A percentile compares a stretch with the other conserved stretches of the same genome.
These are phyloP conservation scores for Aegithalos caudatus DNA, from an alignment of 2,113 vertebrate species.

Conservation along the genomic window DNA sequence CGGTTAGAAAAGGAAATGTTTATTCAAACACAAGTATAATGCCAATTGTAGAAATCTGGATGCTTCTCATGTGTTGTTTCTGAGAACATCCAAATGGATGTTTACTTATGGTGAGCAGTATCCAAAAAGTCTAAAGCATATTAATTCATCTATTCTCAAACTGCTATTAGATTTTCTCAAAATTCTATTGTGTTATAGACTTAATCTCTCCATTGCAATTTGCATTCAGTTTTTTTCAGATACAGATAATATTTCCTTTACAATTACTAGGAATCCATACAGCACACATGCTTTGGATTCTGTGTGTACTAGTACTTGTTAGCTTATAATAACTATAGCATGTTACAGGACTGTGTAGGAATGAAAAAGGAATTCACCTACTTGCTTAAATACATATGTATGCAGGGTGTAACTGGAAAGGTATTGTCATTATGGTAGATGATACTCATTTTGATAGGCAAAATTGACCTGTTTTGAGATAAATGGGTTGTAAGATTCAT, in stretches of 20 bases:
- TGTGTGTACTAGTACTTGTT: background rate
- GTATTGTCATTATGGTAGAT: background rate
- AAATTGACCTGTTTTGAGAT: background rate
- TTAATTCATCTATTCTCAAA: background rate
- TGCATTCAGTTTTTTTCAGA: background rate
- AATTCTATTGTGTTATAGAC: background rate
- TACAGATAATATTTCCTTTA: background rate
- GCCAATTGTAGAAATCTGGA: background rate
- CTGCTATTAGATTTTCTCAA: background rate
- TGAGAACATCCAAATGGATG: background rate
- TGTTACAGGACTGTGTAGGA: background rate
- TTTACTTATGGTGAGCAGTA: background rate
- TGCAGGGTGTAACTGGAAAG: background rate
- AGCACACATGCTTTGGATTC: background rate
- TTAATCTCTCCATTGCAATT: background rate
- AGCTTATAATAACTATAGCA: background rate
- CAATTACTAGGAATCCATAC: background rate
- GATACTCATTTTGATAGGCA: background rate
- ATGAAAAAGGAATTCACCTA: background rate
- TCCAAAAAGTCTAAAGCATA: background rate
- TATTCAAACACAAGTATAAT: conserved; percentile 44
- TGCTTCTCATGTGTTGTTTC: background rate
- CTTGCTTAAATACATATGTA: background rate
- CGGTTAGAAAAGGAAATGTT: conserved; percentile 32
- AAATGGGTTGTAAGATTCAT: background rate